Evolutionary conservation across 2,888 invertebrate genomes (phyloP), one percentile per base, ranked within the genome.

Genomic region (Eilema griseolum): DNA sequence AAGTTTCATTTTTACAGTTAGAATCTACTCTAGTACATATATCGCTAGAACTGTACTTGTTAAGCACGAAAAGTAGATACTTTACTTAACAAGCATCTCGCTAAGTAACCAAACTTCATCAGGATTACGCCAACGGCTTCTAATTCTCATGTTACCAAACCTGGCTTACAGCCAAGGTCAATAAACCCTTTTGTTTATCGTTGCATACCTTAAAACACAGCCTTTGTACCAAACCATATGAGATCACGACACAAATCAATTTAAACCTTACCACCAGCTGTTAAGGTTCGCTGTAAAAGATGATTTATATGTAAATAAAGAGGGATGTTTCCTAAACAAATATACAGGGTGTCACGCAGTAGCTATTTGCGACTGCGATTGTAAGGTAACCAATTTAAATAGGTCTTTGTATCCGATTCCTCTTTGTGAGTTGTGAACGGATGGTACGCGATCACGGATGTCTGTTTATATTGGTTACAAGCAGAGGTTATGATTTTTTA

Each of bases 321-420:
- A 89, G 90, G 91, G 92, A 88, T 90, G 90, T 88, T 91, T 92
- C 94, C 94, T 94, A 93, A 94, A 91, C 86, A 94, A 94, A 94
- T 91, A 93, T 88, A 91, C 91, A 86, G 90, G 88, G 89, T 91
- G 93, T 91, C 89, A 88, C 86, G 84, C 88, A 85, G 90, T 84
- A 89, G 91, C 90, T 82, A 82, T 79, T 81, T 82, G n/a, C n/a
- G n/a, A n/a, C 86, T 85, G 88, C 86, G 86, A 90, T 88, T 85
- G 85, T 85, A 81, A 84, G 75, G 72, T 81, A 81, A 76, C 91
- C 88, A 85, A 77, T 84, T 77, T 88, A 85, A 87, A 84, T 78
- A 83, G 86, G 89, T 79, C 83, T 85, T 79, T 77, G 71, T 77
- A 75, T 75, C 77, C 76, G 73, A 60, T 69, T 74, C 20, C 70